These are phyloP conservation scores for Drosophila auraria DNA, from an alignment of 1,140 invertebrate genomes.

Conservation along the genomic window DNA sequence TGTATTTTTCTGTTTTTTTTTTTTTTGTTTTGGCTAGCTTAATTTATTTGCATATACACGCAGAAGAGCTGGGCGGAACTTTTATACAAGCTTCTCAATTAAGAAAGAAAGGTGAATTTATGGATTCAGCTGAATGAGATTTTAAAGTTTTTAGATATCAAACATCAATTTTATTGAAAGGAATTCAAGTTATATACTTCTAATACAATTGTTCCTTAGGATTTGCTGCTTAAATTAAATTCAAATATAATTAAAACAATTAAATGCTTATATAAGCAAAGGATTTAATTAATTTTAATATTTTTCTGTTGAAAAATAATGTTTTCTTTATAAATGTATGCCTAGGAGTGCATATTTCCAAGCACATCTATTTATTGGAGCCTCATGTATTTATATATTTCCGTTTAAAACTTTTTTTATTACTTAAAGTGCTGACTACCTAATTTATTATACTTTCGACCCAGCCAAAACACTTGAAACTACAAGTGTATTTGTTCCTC, in stretches of 20 bases:
- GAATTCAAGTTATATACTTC: not conserved
- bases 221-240: not conserved
- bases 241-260: not conserved
- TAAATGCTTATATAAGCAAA: not conserved
- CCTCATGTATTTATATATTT: too few species aligned
- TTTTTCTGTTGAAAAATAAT: not conserved
- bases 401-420: too few species aligned
- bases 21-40: slow-evolving; percentile 24
- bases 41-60: slow-evolving; percentile 40
- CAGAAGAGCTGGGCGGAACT: not conserved
- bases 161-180: not conserved
- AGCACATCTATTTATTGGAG: not conserved
- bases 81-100: slow-evolving; percentile 9
- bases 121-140: not conserved
- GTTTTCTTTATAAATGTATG: not conserved
- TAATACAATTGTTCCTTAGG: too few species aligned
- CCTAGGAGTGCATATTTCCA: not conserved
- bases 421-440: not conserved
- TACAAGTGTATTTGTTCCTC: slow-evolving; percentile 1
- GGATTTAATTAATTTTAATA: not conserved
- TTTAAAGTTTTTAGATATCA: not conserved
- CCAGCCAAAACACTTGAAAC: not conserved
- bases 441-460: not conserved
- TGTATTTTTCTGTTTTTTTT: not conserved
- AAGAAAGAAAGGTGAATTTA: slow-evolving; percentile 14